A percentile compares a stretch with the other conserved stretches of the same genome.
Evolutionary conservation across 2,113 vertebrate genomes (phyloP).

Genomic region (Maccullochella peelii): DNA sequence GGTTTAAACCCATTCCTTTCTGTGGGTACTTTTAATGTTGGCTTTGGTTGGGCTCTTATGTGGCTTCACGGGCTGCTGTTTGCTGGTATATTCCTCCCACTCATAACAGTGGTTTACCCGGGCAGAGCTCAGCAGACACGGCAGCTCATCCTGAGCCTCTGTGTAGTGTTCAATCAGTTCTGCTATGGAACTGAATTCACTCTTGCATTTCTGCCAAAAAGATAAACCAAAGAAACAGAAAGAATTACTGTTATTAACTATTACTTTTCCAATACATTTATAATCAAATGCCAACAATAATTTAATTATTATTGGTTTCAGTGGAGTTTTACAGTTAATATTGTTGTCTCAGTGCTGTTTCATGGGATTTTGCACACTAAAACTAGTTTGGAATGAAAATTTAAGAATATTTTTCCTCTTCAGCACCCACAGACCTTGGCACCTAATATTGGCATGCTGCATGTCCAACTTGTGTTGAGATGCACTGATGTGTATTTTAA

Average conservation of each 20-base stretch:
- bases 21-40: constrained; percentile 26
- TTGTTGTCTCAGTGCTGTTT: not conserved
- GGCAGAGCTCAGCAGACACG: constrained; percentile 85
- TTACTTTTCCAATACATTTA: too few species aligned
- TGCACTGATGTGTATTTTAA: not conserved
- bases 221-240: not conserved
- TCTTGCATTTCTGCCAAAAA: constrained; percentile 84
- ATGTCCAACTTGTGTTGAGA: not conserved
- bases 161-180: constrained; percentile 90
- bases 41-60: constrained; percentile 39
- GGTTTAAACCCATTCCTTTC: constrained; percentile 56
- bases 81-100: constrained; percentile 81
- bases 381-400: too few species aligned
- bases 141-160: constrained; percentile 80
- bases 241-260: not conserved
- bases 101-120: constrained; percentile 92
- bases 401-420: not conserved
- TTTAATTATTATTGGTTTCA: not conserved
- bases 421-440: not conserved
- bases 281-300: too few species aligned
- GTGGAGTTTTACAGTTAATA: not conserved
- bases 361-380: too few species aligned
- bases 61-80: constrained; percentile 14
- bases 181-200: constrained; percentile 87
- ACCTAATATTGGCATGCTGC: not conserved